These are phyloP conservation scores for Drepana arcuata DNA, from an alignment of 1,140 invertebrate genomes.

Conservation along the genomic window DNA sequence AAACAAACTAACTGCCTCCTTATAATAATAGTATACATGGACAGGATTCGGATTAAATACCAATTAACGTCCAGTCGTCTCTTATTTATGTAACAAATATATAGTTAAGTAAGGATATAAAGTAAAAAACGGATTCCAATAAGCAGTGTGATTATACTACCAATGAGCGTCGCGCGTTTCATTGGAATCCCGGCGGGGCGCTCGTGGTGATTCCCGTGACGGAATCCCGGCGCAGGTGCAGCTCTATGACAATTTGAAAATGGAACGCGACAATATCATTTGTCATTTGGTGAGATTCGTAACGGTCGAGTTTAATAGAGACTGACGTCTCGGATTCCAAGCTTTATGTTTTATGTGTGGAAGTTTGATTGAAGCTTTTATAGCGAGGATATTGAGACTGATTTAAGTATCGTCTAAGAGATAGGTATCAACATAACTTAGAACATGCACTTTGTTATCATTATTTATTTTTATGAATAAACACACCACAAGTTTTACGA, in stretches of 20 bases:
- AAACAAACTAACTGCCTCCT: neutral
- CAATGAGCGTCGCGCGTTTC: conserved; percentile 18
- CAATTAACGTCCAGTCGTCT: too few species aligned
- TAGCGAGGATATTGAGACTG: too few species aligned
- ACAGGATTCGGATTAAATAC: too few species aligned
- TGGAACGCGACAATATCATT: conserved; percentile 23
- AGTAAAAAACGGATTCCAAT: conserved; percentile 3
- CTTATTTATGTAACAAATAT: too few species aligned
- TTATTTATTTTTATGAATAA: too few species aligned
- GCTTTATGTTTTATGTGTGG: conserved; percentile 2
- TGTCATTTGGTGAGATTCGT: conserved; percentile 25
- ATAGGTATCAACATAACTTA: too few species aligned
- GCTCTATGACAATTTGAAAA: conserved; percentile 18
- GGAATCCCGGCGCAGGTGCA: conserved; percentile 19
- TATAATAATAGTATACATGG: too few species aligned
- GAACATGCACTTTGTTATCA: too few species aligned
- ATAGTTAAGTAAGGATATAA: neutral
- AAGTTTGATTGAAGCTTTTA: neutral
- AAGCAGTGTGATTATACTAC: conserved; percentile 16
- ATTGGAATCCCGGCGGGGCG: conserved; percentile 36
- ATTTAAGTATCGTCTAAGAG: too few species aligned
- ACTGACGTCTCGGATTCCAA: conserved; percentile 4
- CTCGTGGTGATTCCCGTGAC: conserved; percentile 17
- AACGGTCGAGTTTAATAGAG: conserved; percentile 17
- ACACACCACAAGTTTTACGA: too few species aligned